Percentiles rank a stretch among this genome's conserved stretches.
phyloP scores from a whole-genome alignment of 53 echinoderm and acorn worm genomes.

The Pentamera pediparva region DNA sequence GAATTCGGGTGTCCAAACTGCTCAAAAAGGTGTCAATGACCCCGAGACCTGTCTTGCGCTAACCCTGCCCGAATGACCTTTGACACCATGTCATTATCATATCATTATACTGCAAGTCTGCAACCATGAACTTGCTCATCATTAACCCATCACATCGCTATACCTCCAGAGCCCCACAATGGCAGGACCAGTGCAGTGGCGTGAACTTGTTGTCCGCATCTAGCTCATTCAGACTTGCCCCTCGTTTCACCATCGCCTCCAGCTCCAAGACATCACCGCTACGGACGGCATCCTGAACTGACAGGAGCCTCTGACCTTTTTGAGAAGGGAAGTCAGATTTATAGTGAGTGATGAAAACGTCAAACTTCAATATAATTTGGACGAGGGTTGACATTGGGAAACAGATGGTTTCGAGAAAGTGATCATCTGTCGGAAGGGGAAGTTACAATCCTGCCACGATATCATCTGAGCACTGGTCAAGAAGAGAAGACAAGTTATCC shows the following conservation, averaged over 20 bases:
- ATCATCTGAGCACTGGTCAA: no score
- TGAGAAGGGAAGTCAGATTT: not conserved
- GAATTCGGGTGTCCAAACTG: no score
- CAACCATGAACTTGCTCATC: not conserved
- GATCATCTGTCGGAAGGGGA: no score
- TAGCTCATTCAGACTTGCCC: constrained; percentile 94
- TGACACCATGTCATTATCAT: not conserved
- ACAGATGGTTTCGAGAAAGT: no score
- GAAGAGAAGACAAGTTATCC: no score
- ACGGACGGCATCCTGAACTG: constrained; percentile 87
- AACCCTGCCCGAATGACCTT: not conserved
- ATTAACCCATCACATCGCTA: not conserved
- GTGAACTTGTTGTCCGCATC: constrained; percentile 90
- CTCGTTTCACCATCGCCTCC: constrained; percentile 92
- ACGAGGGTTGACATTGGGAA: no score
- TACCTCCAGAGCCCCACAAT: constrained; percentile 89
- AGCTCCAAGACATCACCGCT: constrained; percentile 81
- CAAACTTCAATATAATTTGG: not conserved
- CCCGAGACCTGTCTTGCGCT: no score
- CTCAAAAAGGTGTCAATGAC: no score
- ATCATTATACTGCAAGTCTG: not conserved
- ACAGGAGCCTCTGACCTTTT: constrained; percentile 58
- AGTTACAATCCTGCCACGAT: no score
- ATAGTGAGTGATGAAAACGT: not conserved
- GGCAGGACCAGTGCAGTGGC: constrained; percentile 92